Percentiles rank a stretch among this genome's conserved stretches.
These are phyloP conservation scores for Eupeodes corollae DNA, from an alignment of 1,140 invertebrate species.

Conservation along the genomic window DNA sequence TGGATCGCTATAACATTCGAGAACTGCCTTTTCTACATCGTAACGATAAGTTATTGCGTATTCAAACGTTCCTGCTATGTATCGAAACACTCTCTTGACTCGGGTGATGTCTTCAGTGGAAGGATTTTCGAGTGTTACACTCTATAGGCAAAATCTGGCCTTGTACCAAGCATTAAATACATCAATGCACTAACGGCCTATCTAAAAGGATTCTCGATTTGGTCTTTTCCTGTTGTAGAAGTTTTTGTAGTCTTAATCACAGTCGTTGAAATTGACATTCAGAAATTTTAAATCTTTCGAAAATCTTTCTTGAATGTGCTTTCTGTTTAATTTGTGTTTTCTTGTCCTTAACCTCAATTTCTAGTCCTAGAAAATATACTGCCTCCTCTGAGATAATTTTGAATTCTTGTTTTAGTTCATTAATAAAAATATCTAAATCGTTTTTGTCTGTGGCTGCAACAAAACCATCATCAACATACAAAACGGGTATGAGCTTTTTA, in stretches of 20 bases:
- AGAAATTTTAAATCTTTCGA: conserved; percentile 26
- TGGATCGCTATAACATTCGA: conserved; percentile 30
- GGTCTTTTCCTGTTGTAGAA: too few relatives aligned
- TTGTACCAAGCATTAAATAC: conserved; percentile 28
- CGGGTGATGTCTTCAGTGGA: conserved; percentile 18
- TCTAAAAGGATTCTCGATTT: conserved; percentile 21
- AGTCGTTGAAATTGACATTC: conserved; percentile 25
- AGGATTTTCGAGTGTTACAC: conserved; percentile 32
- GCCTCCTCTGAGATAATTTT: conserved; percentile 16
- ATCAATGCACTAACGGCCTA: conserved; percentile 34
- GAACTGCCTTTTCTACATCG: conserved; percentile 1
- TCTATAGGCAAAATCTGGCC: conserved; percentile 36
- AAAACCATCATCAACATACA: too few relatives aligned
- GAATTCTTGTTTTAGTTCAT: too few relatives aligned
- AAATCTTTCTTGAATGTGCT: conserved; percentile 27
- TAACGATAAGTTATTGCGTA: conserved; percentile 20
- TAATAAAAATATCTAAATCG: conserved; percentile 12
- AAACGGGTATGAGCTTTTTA: too few relatives aligned
- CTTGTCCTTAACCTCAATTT: conserved; percentile 23
- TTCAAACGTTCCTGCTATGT: too few relatives aligned
- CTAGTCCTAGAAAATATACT: conserved; percentile 22
- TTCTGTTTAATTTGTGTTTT: conserved; percentile 22
- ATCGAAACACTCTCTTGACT: conserved; percentile 27
- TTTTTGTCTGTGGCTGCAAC: conserved; percentile 13
- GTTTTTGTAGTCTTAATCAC: too few relatives aligned